phyloP scores from a whole-genome alignment of 1,140 invertebrate genomes.

The Eriocheir sinensis region DNA sequence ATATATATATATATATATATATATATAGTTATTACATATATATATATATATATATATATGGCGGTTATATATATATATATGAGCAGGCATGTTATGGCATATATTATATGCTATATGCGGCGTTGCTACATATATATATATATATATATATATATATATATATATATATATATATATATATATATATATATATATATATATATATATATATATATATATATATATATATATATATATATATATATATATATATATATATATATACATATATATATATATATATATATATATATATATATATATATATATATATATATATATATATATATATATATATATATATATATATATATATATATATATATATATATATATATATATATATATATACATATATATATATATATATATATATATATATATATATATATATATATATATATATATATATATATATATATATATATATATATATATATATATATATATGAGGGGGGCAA shows the following conservation, averaged over 20 bases:
- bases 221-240: not conserved
- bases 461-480: slow-evolving; percentile 19
- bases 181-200: slow-evolving; percentile 50
- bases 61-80: not conserved
- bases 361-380: slow-evolving; percentile 44
- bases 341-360: slow-evolving; percentile 50
- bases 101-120: not conserved
- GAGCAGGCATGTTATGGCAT: not conserved
- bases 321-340: slow-evolving; percentile 34
- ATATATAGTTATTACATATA: no score
- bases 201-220: not conserved
- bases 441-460: not conserved
- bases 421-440: not conserved
- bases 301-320: slow-evolving; percentile 32
- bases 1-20: not conserved
- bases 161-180: slow-evolving; percentile 50
- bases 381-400: not conserved
- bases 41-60: no score
- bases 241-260: slow-evolving; percentile 18
- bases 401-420: slow-evolving; percentile 30
- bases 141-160: slow-evolving; percentile 50
- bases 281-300: slow-evolving; percentile 21
- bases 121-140: slow-evolving; percentile 50
- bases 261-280: slow-evolving; percentile 3
- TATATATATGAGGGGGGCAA: no score